Base-by-base conservation (phyloP, 1,140 invertebrate genomes). In the Eriocheir sinensis region DNA sequence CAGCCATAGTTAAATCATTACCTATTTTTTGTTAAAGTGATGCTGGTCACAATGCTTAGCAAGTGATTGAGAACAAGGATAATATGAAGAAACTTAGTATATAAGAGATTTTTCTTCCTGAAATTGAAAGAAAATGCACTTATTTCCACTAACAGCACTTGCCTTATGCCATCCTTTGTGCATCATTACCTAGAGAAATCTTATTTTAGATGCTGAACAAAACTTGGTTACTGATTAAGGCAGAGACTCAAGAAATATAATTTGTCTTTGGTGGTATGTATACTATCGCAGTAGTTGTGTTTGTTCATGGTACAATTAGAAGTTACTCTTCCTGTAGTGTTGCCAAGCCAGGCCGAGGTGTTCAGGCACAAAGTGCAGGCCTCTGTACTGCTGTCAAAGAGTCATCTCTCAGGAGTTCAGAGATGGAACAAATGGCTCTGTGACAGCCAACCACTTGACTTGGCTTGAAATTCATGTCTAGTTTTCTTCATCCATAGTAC, bases 251-350 rank as follows among this genome's bases (percentile, higher is more conserved):
- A 91, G 34, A 53, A 60, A 53, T 91, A 91, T 91, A 27, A 91
- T 91, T 60, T 94, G 90, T 94, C 93, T 91, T 94, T 91, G 40
- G 53, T 91, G 89, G 89, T 91, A 90, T 94, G 79, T 91, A 94
- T 79, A 94, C 48, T 83, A 94, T 91, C 91, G 72, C 89, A 90
- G 93, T 94, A 91, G 79, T 94, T 94, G 93, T 93, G 92, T 93
- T 88, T 72, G 85, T 94, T 94, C 89, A 91, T 94, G 93, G 89
- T 94, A 94, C 90, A 38, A 91, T 79, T 94, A 94, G 90, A 79
- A 94, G 81, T 83, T 83, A 91, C 85, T 53, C 48, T 92, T 92
- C 60, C 32, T 94, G 93, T 94, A 94, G 93, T 80, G 90, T 53
- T 53, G 32, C 48, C n/a, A 36, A 94, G 89, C 93, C 89, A 91